Base-by-base conservation (phyloP, 2,113 vertebrate species). In the Sigmodon hispidus region DNA sequence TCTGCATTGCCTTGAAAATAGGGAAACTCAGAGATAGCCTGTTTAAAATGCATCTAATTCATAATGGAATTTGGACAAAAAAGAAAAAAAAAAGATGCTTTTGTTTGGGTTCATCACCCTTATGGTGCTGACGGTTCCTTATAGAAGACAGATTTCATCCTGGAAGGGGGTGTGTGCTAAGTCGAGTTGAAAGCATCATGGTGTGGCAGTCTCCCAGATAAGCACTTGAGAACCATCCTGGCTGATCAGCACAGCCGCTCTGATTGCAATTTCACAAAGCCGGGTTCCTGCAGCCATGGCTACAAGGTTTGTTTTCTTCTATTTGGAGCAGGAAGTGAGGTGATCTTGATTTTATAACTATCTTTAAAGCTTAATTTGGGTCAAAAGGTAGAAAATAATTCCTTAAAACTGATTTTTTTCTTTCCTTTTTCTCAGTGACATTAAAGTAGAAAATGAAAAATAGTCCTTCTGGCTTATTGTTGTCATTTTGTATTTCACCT, bases 241-340 rank as follows among this genome's bases (percentile, higher is more conserved):
- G 93, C 73, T 92, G 90, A 83, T 0, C 79, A 96, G 94, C 91
- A 34, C 55, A 76, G 73, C 90, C 90, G 84, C 63, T 45, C 93
- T 95, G 76, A 50, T 63, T 95, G 63, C 89, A 87, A n/a, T 89
- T 95, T 94, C 79, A 94, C 72, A 83, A 95, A 96, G 97, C 95
- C 94, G 90, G 86, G 86, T 94, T 96, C 96, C 96, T 92, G 95
- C 92, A 92, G 96, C 89, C 92, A 77, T 91, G 93, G 96, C 93
- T 87, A 52, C 55, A 93, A 95, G 93, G 90, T 94, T 96, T 97
- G 94, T 92, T 96, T 96, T 83, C 94, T 95, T 96, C 94, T 94
- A 50, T 97, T 96, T 96, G 63, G 70, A 87, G 90, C 76, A 85
- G 92, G 72, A 93, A 72, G 40, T 52, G 36, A 94, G 26, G 67